These are phyloP conservation scores for Dicrostonyx torquatus DNA, from an alignment of 2,797 vertebrate species.

Conservation along the genomic window DNA sequence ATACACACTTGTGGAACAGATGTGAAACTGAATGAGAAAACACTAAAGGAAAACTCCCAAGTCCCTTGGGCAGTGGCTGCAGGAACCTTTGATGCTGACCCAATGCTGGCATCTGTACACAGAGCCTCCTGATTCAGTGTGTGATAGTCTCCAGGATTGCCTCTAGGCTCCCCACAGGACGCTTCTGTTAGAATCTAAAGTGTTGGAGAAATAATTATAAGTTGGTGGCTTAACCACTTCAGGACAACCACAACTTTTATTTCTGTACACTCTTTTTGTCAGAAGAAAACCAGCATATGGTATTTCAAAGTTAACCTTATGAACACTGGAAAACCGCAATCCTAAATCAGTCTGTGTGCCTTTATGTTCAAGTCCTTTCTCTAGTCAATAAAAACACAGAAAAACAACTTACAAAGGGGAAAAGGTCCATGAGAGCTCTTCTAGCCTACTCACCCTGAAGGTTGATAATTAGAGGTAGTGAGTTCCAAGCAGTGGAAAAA, in stretches of 20 bases:
- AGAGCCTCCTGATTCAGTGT: constrained; percentile 48
- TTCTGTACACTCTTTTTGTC: constrained; percentile 12
- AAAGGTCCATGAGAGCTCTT: constrained; percentile 20
- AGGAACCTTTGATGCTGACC: constrained; percentile 72
- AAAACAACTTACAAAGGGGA: constrained; percentile 24
- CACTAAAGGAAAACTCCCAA: constrained; percentile 60
- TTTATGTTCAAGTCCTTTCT: background rate
- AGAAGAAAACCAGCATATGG: constrained; percentile 20
- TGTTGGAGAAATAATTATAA: constrained; percentile 15
- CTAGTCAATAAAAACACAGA: constrained; percentile 27
- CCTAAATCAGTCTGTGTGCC: constrained; percentile 23
- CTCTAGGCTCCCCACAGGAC: background rate
- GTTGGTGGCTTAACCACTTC: constrained; percentile 6
- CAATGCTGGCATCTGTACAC: constrained; percentile 36
- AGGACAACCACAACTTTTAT: background rate
- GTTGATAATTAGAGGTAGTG: constrained; percentile 28
- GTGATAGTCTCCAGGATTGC: constrained; percentile 63
- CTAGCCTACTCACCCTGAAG: background rate
- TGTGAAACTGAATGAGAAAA: constrained; percentile 67
- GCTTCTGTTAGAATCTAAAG: background rate
- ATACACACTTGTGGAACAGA: constrained; percentile 79
- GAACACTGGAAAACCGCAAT: constrained; percentile 50
- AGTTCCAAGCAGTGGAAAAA: constrained; percentile 52
- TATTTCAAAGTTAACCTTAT: constrained; percentile 54
- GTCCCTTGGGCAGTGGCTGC: constrained; percentile 66